A percentile compares a stretch with the other conserved stretches of the same genome.
These are phyloP conservation scores for Nemurella pictetii DNA, from an alignment of 2,888 invertebrate species.

Conservation along the genomic window DNA sequence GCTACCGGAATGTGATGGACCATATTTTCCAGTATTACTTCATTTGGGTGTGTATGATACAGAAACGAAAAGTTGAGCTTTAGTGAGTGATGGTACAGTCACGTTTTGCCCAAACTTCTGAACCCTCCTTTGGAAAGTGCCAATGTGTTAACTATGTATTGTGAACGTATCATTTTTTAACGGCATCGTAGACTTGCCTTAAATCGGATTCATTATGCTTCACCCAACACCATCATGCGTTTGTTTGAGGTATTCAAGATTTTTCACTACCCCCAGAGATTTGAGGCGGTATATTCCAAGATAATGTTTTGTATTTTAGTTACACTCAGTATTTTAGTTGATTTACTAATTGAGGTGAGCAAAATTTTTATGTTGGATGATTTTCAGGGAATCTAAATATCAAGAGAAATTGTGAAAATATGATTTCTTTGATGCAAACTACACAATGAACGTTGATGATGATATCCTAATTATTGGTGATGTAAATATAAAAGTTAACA, in stretches of 20 bases:
- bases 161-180: neutral
- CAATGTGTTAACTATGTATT: conserved; percentile 33
- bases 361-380: neutral
- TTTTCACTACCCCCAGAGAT: neutral
- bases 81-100: conserved; percentile 33
- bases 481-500: conserved; percentile 25
- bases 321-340: neutral
- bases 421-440: neutral
- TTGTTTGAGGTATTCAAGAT: no score
- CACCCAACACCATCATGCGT: neutral
- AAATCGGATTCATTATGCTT: neutral
- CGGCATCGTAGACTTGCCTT: conserved; percentile 3
- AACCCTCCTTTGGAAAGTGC: conserved; percentile 36
- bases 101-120: conserved; percentile 32
- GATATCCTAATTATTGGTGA: conserved; percentile 22
- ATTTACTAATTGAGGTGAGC: neutral
- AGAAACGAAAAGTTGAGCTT: conserved; percentile 4
- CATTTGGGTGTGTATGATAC: conserved; percentile 22
- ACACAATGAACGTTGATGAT: neutral
- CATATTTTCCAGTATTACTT: conserved; percentile 39
- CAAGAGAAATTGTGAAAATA: conserved; percentile 11
- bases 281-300: neutral
- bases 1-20: conserved; percentile 25
- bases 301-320: neutral
- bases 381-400: neutral